phyloP scores from a whole-genome alignment of 2,113 vertebrate species.

The Perognathus longimembris region DNA sequence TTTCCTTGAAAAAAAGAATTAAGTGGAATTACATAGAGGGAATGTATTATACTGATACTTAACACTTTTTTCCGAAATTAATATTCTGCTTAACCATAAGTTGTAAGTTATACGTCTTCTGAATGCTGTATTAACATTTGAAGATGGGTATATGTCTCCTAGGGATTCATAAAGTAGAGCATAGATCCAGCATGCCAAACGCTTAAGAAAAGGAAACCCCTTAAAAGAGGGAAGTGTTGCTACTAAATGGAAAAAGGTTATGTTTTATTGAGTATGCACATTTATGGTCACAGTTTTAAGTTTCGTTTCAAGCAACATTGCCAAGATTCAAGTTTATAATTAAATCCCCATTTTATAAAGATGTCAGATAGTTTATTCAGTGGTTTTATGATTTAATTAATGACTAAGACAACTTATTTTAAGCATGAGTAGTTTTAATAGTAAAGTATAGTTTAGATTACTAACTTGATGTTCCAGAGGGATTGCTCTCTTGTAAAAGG shows the following conservation, averaged over 20 bases:
- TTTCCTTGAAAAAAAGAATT: not conserved
- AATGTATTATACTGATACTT: not conserved
- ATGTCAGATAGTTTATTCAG: slow-evolving; percentile 77
- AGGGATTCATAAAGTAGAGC: slow-evolving; percentile 32
- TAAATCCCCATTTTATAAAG: slow-evolving; percentile 81
- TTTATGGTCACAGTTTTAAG: slow-evolving; percentile 72
- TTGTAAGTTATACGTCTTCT: not conserved
- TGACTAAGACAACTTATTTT: slow-evolving; percentile 79
- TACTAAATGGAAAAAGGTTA: slow-evolving; percentile 74
- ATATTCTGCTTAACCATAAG: not conserved
- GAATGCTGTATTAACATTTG: not conserved
- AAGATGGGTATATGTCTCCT: not conserved
- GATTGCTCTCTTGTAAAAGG: slow-evolving; percentile 73
- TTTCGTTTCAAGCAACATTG: slow-evolving; percentile 77
- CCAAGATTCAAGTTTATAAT: slow-evolving; percentile 81
- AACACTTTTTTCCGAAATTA: slow-evolving; percentile 1
- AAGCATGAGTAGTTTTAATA: slow-evolving; percentile 70
- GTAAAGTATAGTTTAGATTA: slow-evolving; percentile 76
- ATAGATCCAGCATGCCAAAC: slow-evolving; percentile 54
- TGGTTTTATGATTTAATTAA: slow-evolving; percentile 82
- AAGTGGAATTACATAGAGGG: not conserved
- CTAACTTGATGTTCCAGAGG: slow-evolving; percentile 66
- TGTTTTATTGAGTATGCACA: slow-evolving; percentile 61
- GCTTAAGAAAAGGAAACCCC: slow-evolving; percentile 69
- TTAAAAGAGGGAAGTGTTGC: slow-evolving; percentile 67